Conservation (phyloP, 2,888 invertebrate species). For the Cotesia congregata region DNA sequence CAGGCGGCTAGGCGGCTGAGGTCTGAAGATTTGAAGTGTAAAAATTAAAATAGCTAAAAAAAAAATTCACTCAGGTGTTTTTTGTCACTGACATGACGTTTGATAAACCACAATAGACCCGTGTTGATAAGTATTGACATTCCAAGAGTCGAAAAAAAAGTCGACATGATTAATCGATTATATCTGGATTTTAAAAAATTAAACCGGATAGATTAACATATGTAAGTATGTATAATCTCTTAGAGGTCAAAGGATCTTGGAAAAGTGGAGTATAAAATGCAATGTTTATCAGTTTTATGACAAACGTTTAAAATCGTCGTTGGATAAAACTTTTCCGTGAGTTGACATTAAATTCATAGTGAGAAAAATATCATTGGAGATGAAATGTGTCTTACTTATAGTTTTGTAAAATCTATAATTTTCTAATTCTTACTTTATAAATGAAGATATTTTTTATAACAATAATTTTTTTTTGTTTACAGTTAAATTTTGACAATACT, state of each 20-base stretch:
- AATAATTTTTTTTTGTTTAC: no score
- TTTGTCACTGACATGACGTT: neutral
- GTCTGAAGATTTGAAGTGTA: neutral
- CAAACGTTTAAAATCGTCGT: neutral
- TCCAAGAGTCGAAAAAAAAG: neutral
- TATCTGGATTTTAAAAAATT: neutral
- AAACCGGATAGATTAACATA: neutral
- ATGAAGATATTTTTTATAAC: no score
- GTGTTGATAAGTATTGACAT: neutral
- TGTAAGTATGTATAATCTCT: neutral
- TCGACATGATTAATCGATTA: neutral
- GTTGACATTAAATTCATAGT: neutral
- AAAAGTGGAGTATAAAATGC: neutral
- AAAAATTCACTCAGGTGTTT: neutral
- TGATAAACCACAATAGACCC: neutral
- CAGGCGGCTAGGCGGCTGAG: neutral
- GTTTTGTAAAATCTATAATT: no score
- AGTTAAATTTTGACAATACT: no score
- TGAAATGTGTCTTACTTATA: no score
- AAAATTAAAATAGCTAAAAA: neutral
- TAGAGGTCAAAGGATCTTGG: neutral
- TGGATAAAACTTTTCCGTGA: neutral
- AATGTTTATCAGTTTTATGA: neutral
- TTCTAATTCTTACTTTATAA: no score
- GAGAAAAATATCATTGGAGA: no score